Conservation (phyloP, 2,797 vertebrate species). For the Coregonus ussuriensis region DNA sequence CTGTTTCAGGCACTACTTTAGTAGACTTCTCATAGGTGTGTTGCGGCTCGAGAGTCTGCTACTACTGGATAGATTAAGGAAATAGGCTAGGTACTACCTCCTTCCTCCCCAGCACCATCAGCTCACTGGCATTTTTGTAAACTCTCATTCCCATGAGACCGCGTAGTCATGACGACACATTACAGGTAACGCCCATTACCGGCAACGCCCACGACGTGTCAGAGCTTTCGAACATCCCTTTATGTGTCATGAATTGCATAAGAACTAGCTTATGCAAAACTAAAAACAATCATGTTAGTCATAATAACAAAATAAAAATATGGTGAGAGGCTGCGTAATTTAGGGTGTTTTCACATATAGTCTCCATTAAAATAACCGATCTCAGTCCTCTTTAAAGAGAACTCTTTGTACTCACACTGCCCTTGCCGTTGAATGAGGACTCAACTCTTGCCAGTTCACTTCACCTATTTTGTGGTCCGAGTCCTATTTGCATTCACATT, state of each 20-base stretch:
- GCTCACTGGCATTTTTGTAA: neutral
- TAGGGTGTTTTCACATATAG: too few species aligned
- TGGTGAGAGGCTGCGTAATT: too few species aligned
- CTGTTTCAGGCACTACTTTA: neutral
- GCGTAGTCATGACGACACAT: conserved; percentile 2
- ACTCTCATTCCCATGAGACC: conserved; percentile 4
- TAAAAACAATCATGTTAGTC: too few species aligned
- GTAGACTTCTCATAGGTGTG: neutral
- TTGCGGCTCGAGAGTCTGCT: neutral
- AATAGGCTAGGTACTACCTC: conserved; percentile 2
- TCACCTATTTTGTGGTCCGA: too few species aligned
- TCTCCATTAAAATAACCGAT: too few species aligned
- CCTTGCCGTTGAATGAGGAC: too few species aligned
- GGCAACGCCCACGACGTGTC: conserved; percentile 4
- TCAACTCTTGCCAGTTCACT: too few species aligned
- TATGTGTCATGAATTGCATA: neutral
- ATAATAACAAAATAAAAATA: too few species aligned
- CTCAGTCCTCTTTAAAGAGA: too few species aligned
- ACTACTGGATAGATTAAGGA: neutral
- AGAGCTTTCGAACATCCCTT: neutral
- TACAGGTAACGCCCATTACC: conserved; percentile 1
- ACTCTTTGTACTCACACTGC: too few species aligned
- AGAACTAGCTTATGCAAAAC: too few species aligned
- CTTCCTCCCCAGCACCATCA: neutral
- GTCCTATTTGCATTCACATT: too few species aligned